phyloP scores from a whole-genome alignment of 1,140 invertebrate genomes.

The Drosophila persimilis region DNA sequence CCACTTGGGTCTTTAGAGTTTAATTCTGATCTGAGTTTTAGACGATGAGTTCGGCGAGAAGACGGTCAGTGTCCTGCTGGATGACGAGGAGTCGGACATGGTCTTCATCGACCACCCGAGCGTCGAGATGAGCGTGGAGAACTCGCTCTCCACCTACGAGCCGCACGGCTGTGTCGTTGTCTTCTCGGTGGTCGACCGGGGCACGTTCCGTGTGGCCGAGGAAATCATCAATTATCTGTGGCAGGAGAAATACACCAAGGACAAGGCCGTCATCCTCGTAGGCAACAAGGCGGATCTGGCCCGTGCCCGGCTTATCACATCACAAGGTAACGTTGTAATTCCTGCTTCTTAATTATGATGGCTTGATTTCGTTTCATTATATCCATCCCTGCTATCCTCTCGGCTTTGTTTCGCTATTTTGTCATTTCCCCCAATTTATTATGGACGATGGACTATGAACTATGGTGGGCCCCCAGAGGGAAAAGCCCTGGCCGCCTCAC shows the following conservation, averaged over 20 bases:
- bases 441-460: too few species aligned
- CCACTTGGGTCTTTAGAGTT: constrained; percentile 73
- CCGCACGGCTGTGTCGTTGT: constrained; percentile 95
- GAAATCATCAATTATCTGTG: constrained; percentile 92
- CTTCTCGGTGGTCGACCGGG: constrained; percentile 92
- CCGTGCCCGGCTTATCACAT: constrained; percentile 90
- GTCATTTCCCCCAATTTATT: constrained; percentile 11
- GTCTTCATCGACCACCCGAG: constrained; percentile 95
- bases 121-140: constrained; percentile 94
- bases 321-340: constrained; percentile 86
- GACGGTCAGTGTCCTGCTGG: constrained; percentile 94
- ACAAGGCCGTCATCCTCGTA: constrained; percentile 94
- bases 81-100: constrained; percentile 95
- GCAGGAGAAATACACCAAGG: constrained; percentile 90
- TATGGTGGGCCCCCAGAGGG: constrained; percentile 86
- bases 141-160: constrained; percentile 92
- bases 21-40: constrained; percentile 85
- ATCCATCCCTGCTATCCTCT: not conserved
- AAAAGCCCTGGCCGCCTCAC: constrained; percentile 91
- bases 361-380: constrained; percentile 55
- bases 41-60: constrained; percentile 96
- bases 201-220: constrained; percentile 90
- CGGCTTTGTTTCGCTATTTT: not conserved
- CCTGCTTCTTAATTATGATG: constrained; percentile 64
- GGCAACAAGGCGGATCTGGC: constrained; percentile 97